phyloP scores from a whole-genome alignment of 2,888 invertebrate species.

The Catocala fraxini region DNA sequence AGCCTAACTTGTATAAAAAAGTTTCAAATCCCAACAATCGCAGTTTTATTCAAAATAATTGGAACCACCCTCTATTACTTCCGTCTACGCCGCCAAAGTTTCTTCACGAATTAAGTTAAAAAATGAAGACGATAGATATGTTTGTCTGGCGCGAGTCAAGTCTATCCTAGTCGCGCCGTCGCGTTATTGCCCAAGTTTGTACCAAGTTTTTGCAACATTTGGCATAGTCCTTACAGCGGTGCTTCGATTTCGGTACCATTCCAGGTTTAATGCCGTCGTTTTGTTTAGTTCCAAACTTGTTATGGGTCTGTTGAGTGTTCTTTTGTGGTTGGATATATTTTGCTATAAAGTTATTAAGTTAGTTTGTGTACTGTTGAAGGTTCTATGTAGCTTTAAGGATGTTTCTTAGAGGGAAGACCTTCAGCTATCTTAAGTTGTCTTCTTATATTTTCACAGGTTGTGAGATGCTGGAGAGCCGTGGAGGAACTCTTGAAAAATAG shows the following conservation, averaged over 20 bases:
- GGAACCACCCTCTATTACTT: background rate
- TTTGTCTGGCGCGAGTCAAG: constrained; percentile 5
- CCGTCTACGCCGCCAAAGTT: background rate
- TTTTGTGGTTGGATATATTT: constrained; percentile 15
- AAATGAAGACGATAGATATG: background rate
- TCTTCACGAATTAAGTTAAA: constrained; percentile 1
- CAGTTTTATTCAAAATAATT: no score
- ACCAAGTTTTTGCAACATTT: no score
- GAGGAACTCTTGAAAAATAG: no score
- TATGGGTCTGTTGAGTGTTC: constrained; percentile 10
- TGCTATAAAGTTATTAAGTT: background rate
- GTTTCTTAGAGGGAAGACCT: background rate
- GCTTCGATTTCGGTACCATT: background rate
- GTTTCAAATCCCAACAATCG: no score
- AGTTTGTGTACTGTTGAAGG: background rate
- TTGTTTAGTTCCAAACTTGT: constrained; percentile 8
- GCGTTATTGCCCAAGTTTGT: constrained; percentile 7
- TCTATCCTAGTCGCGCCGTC: background rate
- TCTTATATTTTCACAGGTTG: no score
- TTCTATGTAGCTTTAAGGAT: background rate
- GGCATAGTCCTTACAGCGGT: background rate
- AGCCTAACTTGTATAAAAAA: no score
- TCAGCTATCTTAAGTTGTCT: no score
- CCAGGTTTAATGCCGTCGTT: constrained; percentile 5
- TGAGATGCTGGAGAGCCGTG: no score